Evolutionary conservation across 2,888 invertebrate species (phyloP).

Genomic region (Tetropium fuscum): DNA sequence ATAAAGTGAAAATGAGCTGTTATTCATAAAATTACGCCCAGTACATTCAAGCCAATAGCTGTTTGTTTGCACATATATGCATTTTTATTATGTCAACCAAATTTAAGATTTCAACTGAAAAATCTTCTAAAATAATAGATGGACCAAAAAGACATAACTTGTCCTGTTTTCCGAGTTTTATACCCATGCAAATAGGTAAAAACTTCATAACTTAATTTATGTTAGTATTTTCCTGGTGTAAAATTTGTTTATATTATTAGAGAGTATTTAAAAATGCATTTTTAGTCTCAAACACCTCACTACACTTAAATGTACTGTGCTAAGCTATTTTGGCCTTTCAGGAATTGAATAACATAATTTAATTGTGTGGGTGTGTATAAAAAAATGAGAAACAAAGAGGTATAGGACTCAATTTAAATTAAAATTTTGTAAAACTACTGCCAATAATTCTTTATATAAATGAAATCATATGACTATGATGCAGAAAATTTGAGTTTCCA

Average conservation of each 20-base stretch:
- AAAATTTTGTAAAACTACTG: constrained; percentile 58
- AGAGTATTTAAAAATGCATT: constrained; percentile 2
- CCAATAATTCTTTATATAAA: constrained; percentile 55
- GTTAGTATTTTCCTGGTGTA: too few species aligned
- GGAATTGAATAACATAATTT: constrained; percentile 55
- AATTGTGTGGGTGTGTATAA: constrained; percentile 32
- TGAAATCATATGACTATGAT: constrained; percentile 27
- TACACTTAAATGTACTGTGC: constrained; percentile 25
- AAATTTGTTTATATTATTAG: too few species aligned
- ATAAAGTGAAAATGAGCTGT: constrained; percentile 34
- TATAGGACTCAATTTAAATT: constrained; percentile 31
- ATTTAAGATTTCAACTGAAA: too few species aligned
- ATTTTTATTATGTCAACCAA: too few species aligned
- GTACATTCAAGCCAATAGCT: constrained; percentile 31
- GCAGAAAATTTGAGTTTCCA: neutral
- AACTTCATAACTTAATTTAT: too few species aligned
- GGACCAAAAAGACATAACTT: too few species aligned
- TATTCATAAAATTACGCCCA: constrained; percentile 36
- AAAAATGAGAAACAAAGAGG: constrained; percentile 12
- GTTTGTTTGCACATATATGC: too few species aligned
- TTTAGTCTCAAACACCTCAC: constrained; percentile 7
- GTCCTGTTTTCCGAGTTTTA: too few species aligned
- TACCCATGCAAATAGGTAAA: too few species aligned
- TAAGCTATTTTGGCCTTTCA: constrained; percentile 52
- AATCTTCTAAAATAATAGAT: too few species aligned